Percentiles rank a stretch among this genome's conserved stretches.
phyloP scores from a whole-genome alignment of 1,140 invertebrate genomes.

The Planococcus citri region DNA sequence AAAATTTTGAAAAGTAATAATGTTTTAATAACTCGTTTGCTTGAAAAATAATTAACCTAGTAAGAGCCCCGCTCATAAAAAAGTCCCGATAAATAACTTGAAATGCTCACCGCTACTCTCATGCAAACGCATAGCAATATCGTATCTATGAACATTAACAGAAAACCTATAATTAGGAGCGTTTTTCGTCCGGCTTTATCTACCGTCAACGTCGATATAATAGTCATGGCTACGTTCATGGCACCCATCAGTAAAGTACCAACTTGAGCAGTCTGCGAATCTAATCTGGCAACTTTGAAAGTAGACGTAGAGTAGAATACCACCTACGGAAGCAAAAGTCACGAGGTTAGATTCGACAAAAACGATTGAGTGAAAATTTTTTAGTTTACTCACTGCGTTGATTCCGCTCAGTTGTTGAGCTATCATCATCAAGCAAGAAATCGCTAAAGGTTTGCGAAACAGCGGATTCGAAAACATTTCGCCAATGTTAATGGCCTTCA shows the following conservation, averaged over 20 bases:
- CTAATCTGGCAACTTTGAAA: slow-evolving; percentile 55
- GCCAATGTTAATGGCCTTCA: slow-evolving; percentile 53
- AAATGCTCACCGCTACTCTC: slow-evolving; percentile 43
- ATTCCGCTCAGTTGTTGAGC: slow-evolving; percentile 84
- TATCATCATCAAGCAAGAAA: slow-evolving; percentile 71
- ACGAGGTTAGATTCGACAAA: too few relatives aligned
- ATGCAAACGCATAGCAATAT: slow-evolving; percentile 52
- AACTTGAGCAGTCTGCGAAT: slow-evolving; percentile 45
- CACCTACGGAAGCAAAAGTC: slow-evolving; percentile 36
- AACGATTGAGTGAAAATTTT: too few relatives aligned
- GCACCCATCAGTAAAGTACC: slow-evolving; percentile 76
- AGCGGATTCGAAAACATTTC: slow-evolving; percentile 56
- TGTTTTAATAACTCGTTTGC: too few relatives aligned
- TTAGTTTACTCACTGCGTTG: slow-evolving; percentile 54
- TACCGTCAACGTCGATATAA: slow-evolving; percentile 72
- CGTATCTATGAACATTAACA: slow-evolving; percentile 58
- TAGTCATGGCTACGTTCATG: slow-evolving; percentile 79
- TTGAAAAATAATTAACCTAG: too few relatives aligned
- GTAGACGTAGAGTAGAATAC: slow-evolving; percentile 80
- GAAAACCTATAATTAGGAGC: slow-evolving; percentile 58
- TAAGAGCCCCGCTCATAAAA: too few relatives aligned
- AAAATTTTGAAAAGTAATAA: too few relatives aligned
- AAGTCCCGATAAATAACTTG: too few relatives aligned
- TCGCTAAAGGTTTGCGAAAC: slow-evolving; percentile 65
- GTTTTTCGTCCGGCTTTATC: slow-evolving; percentile 71